Conservation (phyloP, 2,113 vertebrate species). For the Perca flavescens region DNA sequence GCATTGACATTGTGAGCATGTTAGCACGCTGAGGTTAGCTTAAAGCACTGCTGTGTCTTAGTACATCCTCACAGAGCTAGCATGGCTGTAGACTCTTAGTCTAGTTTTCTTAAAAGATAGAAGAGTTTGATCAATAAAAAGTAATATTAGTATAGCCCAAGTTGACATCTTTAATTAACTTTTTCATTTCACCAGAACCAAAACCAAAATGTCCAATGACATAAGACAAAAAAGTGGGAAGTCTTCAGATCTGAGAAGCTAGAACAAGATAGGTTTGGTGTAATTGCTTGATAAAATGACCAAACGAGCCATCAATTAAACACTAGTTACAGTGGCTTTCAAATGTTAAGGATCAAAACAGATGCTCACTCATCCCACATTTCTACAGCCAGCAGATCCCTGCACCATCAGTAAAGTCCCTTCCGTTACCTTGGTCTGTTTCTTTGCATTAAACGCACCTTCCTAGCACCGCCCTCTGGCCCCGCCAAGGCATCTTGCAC, state of each 20-base stretch:
- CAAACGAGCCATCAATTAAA: background rate
- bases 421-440: constrained; percentile 11
- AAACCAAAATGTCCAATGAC: background rate
- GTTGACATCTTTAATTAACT: background rate
- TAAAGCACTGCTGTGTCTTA: background rate
- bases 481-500: constrained; percentile 50
- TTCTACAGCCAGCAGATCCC: background rate
- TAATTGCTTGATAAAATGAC: background rate
- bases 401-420: background rate
- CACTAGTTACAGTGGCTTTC: background rate
- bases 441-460: constrained; percentile 33
- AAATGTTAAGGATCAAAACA: constrained; percentile 4
- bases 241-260: background rate
- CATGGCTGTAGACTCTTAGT: background rate
- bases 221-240: background rate
- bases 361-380: background rate
- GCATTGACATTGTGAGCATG: background rate
- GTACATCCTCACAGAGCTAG: background rate
- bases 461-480: constrained; percentile 8
- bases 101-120: no score
- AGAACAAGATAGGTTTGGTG: background rate
- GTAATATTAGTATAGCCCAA: background rate
- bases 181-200: background rate
- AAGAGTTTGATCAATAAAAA: background rate
- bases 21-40: background rate